Percentiles rank a stretch among this genome's conserved stretches.
These are phyloP conservation scores for Myopa testacea DNA, from an alignment of 2,888 invertebrate species.

Conservation along the genomic window DNA sequence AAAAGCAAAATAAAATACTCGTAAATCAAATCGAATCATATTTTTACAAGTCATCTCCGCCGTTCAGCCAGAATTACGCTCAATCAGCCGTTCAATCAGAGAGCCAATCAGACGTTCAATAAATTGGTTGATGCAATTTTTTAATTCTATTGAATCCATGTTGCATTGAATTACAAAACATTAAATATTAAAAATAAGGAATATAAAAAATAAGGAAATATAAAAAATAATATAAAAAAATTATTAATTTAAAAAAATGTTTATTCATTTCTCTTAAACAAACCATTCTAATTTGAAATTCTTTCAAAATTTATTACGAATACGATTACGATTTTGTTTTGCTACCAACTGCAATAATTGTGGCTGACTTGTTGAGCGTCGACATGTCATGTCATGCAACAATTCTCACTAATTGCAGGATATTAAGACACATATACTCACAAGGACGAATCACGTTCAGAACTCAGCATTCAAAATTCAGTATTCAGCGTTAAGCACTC, in stretches of 20 bases:
- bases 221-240: too few species aligned
- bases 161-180: too few species aligned
- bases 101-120: too few species aligned
- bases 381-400: constrained; percentile 4
- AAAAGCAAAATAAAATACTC: neutral
- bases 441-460: constrained; percentile 9
- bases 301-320: neutral
- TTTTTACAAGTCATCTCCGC: neutral
- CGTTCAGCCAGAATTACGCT: too few species aligned
- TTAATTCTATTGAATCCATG: too few species aligned
- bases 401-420: constrained; percentile 21
- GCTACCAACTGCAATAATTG: neutral
- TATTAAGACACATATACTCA: constrained; percentile 5
- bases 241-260: too few species aligned
- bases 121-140: too few species aligned
- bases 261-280: too few species aligned
- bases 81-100: too few species aligned
- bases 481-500: neutral
- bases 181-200: too few species aligned
- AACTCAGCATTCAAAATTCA: neutral
- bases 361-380: constrained; percentile 1
- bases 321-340: neutral
- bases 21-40: neutral
- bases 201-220: too few species aligned
- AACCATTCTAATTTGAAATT: neutral